A percentile compares a stretch with the other conserved stretches of the same genome.
Evolutionary conservation across 2,888 invertebrate species (phyloP).

Genomic region (Sinotaia quadrata): DNA sequence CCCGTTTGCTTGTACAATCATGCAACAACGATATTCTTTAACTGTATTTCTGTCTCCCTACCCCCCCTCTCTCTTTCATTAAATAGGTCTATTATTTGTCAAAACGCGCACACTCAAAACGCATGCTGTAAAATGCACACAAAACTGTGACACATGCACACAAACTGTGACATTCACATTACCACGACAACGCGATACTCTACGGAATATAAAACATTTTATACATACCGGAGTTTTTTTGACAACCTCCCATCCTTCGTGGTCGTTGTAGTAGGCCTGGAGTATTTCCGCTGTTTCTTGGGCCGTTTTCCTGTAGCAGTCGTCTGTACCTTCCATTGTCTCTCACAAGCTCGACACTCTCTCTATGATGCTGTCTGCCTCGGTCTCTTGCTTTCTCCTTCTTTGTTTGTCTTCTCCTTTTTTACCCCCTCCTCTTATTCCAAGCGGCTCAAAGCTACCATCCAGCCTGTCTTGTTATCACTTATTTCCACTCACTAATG

Average conservation of each 20-base stretch:
- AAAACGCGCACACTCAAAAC: not conserved
- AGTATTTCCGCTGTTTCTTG: conserved; percentile 35
- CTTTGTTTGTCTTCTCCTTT: not conserved
- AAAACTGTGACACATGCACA: not conserved
- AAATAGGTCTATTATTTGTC: not conserved
- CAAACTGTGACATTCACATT: too few species aligned
- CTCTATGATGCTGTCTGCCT: not conserved
- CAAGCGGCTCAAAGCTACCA: not conserved
- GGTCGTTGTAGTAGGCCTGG: conserved; percentile 37
- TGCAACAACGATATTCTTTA: too few species aligned
- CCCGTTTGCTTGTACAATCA: too few species aligned
- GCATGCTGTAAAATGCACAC: not conserved
- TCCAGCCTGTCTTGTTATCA: too few species aligned
- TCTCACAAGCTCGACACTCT: not conserved
- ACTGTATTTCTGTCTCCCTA: too few species aligned
- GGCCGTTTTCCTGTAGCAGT: conserved; percentile 33
- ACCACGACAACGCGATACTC: too few species aligned
- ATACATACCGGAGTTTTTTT: conserved; percentile 41
- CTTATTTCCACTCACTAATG: too few species aligned
- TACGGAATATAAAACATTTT: too few species aligned
- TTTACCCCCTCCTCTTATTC: not conserved
- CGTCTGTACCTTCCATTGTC: conserved; percentile 20
- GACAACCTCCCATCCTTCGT: conserved; percentile 49
- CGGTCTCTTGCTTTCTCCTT: not conserved
- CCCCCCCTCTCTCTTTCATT: too few species aligned